Percentiles rank a stretch among this genome's conserved stretches.
Conservation (phyloP, 2,797 vertebrate genomes). For the Aeoliscus strigatus region DNA sequence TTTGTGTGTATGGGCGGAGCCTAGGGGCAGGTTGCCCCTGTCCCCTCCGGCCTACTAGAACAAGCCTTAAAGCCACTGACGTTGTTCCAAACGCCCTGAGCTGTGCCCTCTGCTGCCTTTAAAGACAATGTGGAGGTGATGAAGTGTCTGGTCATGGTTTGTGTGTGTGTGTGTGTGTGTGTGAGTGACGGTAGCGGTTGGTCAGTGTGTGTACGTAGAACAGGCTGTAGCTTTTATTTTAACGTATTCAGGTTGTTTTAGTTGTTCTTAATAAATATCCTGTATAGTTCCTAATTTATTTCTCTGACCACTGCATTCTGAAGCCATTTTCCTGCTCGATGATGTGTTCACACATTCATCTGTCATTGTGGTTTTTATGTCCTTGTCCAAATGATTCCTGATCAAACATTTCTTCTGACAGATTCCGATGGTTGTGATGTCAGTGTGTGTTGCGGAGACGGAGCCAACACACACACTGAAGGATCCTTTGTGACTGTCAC, state of each 20-base stretch:
- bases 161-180: too few relatives aligned
- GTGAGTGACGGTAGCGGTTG: background rate
- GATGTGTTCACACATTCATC: too few relatives aligned
- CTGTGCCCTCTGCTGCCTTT: constrained; percentile 16
- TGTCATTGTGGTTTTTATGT: too few relatives aligned
- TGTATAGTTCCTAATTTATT: constrained; percentile 55
- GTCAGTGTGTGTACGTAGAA: constrained; percentile 77
- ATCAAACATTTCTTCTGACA: too few relatives aligned
- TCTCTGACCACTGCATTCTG: constrained; percentile 61
- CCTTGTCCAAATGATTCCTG: too few relatives aligned
- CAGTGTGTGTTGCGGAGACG: too few relatives aligned
- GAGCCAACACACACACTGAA: too few relatives aligned
- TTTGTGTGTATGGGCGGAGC: constrained; percentile 23
- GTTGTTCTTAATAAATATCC: constrained; percentile 43
- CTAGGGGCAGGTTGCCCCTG: constrained; percentile 26
- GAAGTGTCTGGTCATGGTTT: constrained; percentile 23
- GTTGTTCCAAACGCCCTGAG: background rate
- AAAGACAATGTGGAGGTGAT: constrained; percentile 15
- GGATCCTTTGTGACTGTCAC: too few relatives aligned
- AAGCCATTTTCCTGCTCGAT: constrained; percentile 60
- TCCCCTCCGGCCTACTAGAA: constrained; percentile 74
- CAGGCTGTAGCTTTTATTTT: constrained; percentile 72
- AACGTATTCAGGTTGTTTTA: constrained; percentile 66
- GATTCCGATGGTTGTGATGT: too few relatives aligned
- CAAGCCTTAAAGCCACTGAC: constrained; percentile 94